These are phyloP conservation scores for Phymatocera aterrima DNA, from an alignment of 2,888 invertebrate species.

Conservation along the genomic window DNA sequence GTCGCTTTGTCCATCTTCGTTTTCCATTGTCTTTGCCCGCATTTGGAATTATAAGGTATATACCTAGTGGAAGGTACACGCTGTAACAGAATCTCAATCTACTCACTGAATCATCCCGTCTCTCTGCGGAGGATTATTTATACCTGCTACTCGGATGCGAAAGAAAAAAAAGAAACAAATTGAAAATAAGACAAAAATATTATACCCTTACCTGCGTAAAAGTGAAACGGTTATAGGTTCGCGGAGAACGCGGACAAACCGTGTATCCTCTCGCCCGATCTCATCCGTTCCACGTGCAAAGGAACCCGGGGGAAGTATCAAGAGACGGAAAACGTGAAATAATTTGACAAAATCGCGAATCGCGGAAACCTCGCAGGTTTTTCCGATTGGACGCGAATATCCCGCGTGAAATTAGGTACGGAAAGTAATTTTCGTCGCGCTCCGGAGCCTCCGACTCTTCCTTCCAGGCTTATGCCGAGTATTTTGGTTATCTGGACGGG, in stretches of 20 bases:
- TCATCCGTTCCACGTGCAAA: no score
- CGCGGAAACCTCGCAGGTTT: no score
- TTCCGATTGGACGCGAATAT: no score
- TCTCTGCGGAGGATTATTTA: neutral
- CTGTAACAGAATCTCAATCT: neutral
- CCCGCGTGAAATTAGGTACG: no score
- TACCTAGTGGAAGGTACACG: no score
- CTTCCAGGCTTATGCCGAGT: neutral
- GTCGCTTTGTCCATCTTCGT: neutral
- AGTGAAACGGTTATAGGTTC: neutral
- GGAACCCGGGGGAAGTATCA: no score
- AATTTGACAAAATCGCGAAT: no score
- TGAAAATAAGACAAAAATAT: no score
- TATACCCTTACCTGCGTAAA: neutral
- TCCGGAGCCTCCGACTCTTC: neutral
- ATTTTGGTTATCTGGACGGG: neutral
- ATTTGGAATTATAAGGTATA: neutral
- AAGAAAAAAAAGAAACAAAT: no score
- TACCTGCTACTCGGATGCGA: neutral
- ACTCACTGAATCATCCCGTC: neutral
- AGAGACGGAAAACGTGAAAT: no score
- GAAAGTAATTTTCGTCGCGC: neutral
- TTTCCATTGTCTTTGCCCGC: conserved; percentile 45
- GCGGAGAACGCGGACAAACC: neutral
- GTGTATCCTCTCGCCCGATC: no score